Base-by-base conservation (phyloP, 2,888 invertebrate species). In the Yponomeuta evonymella region DNA sequence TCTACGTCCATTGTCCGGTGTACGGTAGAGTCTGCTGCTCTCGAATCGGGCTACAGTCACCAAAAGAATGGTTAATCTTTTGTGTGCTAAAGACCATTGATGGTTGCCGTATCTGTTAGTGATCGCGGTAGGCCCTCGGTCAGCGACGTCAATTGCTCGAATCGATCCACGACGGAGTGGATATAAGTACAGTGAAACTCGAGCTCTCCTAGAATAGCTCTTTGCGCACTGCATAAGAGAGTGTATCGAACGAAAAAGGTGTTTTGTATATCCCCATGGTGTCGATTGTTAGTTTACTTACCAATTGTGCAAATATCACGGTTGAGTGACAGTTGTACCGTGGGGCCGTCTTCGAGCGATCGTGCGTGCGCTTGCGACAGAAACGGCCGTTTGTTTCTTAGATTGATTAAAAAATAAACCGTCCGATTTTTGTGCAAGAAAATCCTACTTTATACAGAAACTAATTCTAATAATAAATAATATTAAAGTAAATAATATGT, bases 291-390 rank as follows among this genome's bases (percentile, higher is more conserved):
- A 48, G 23, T 48, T 48, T 51, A 58, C 30, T 30, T 30, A 6
- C 58, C 15, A 12, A n/a, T 23, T 29, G 43, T n/a, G 68, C 68
- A 29, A 48, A 48, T 36, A 33, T 30, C 48, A n/a, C 65, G 33
- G 65, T 33, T 65, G 36, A 23, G 15, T 12, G 68, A 15, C 75
- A 88, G 87, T 86, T 79, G 79, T 74, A 75, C 71, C 70, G 75
- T 72, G 77, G 75, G 73, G 72, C 73, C 75, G 81, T 76, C 74
- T 76, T 78, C 77, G 82, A 74, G 79, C 83, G 86, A 83, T 83
- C 87, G 87, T 86, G 75, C 76, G 75, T 77, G 75, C 69, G 48
- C 12, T 71, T 71, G 64, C 5, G 15, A 58, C 29, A 29, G n/a
- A 64, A 64, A 11, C 29, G 29, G 30, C 10, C 29, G 10, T 29